These are phyloP conservation scores for Phataginus tricuspis DNA, from an alignment of 2,797 vertebrate genomes.

Conservation along the genomic window DNA sequence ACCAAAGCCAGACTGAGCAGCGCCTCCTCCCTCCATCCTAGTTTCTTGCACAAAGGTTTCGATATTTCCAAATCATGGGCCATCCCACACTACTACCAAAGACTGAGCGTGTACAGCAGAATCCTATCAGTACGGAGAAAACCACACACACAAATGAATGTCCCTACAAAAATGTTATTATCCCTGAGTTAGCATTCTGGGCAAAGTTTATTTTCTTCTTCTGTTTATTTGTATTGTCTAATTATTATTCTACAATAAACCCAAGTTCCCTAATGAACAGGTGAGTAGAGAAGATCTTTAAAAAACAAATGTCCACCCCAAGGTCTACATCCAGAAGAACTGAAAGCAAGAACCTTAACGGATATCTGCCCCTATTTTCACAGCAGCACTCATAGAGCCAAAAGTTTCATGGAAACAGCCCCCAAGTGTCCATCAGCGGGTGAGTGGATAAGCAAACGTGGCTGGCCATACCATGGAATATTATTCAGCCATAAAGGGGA, in stretches of 20 bases:
- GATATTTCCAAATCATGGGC: not conserved
- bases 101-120: not conserved
- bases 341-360: not conserved
- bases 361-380: not conserved
- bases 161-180: not conserved
- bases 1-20: not conserved
- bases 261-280: not conserved
- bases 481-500: not conserved
- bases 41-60: not conserved
- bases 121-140: accelerated
- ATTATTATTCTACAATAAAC: not conserved
- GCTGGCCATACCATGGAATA: accelerated
- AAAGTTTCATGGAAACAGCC: not conserved
- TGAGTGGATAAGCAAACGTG: not conserved
- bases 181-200: not conserved
- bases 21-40: not conserved
- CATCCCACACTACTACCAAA: not conserved
- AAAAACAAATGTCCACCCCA: not conserved
- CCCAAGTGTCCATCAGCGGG: not conserved
- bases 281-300: not conserved
- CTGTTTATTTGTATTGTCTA: not conserved
- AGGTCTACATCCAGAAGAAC: not conserved
- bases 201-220: not conserved
- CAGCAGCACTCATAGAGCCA: not conserved
- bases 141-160: accelerated